Percentiles rank a stretch among this genome's conserved stretches.
These are phyloP conservation scores for Thalassophryne amazonica DNA, from an alignment of 2,797 vertebrate species.

Conservation along the genomic window DNA sequence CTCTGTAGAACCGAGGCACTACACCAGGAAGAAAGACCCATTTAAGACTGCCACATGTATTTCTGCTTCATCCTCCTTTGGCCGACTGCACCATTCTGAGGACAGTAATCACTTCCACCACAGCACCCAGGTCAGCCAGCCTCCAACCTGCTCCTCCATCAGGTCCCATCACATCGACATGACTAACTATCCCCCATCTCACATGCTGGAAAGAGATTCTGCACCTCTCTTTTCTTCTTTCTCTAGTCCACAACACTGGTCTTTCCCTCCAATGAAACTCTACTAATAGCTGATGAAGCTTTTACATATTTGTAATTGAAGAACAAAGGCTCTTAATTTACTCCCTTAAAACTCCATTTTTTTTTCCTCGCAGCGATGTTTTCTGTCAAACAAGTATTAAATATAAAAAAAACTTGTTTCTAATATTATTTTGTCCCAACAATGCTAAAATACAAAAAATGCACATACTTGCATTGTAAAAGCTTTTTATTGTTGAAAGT, in stretches of 20 bases:
- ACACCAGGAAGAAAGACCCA: constrained; percentile 10
- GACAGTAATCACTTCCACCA: constrained; percentile 39
- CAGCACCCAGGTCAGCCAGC: constrained; percentile 36
- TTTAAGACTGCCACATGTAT: constrained; percentile 21
- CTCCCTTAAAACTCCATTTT: constrained; percentile 1
- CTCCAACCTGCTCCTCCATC: constrained; percentile 13
- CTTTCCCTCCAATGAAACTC: constrained; percentile 74
- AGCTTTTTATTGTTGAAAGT: constrained; percentile 29
- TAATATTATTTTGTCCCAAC: constrained; percentile 12
- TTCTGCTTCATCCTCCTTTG: constrained; percentile 13
- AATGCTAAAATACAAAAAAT: constrained; percentile 7
- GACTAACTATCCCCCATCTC: constrained; percentile 51
- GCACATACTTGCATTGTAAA: constrained; percentile 10
- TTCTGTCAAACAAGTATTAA: constrained; percentile 14
- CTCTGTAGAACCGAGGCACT: constrained; percentile 4
- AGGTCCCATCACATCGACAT: constrained; percentile 33
- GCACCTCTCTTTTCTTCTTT: constrained; percentile 25
- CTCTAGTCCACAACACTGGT: constrained; percentile 65
- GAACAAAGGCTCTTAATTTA: neutral
- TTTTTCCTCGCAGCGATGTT: constrained; percentile 13
- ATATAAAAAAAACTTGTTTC: neutral
- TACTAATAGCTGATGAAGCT: constrained; percentile 50
- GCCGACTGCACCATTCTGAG: constrained; percentile 13
- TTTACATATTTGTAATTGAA: neutral
- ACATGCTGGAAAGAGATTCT: constrained; percentile 52